Conservation (phyloP, 2,888 invertebrate species). For the Leptothorax acervorum region DNA sequence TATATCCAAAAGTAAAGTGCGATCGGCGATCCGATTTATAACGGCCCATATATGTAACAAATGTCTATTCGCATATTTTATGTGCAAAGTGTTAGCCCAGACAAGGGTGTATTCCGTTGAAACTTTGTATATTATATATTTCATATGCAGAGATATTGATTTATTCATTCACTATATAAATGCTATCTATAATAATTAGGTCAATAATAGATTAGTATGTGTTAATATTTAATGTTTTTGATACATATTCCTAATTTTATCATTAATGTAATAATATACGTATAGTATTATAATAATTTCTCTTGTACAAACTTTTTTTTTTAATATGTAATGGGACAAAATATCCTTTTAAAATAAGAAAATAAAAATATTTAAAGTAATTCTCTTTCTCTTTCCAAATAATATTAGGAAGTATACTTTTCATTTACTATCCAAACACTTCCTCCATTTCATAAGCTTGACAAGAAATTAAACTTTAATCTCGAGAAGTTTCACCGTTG, state of each 20-base stretch:
- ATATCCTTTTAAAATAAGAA: background rate
- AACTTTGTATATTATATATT: background rate
- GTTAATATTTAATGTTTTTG: conserved; percentile 7
- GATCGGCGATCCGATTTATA: conserved; percentile 45
- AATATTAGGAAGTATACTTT: conserved; percentile 28
- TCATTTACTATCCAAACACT: conserved; percentile 17
- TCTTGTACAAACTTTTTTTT: background rate
- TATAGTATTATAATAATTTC: background rate
- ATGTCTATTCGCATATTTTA: conserved; percentile 16
- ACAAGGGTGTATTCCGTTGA: background rate
- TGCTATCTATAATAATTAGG: background rate
- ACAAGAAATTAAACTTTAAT: conserved; percentile 34
- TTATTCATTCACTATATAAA: background rate
- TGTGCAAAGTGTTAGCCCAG: background rate
- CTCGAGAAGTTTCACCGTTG: background rate
- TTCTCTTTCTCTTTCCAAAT: background rate
- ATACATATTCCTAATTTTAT: background rate
- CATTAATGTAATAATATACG: background rate
- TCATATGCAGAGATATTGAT: background rate
- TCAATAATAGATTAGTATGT: background rate
- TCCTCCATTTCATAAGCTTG: background rate
- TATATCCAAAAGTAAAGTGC: conserved; percentile 37
- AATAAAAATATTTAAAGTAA: background rate
- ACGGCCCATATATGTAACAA: conserved; percentile 21
- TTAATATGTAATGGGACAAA: background rate